These are phyloP conservation scores for Drosophila sordidula DNA, from an alignment of 2,888 invertebrate species.

Conservation along the genomic window DNA sequence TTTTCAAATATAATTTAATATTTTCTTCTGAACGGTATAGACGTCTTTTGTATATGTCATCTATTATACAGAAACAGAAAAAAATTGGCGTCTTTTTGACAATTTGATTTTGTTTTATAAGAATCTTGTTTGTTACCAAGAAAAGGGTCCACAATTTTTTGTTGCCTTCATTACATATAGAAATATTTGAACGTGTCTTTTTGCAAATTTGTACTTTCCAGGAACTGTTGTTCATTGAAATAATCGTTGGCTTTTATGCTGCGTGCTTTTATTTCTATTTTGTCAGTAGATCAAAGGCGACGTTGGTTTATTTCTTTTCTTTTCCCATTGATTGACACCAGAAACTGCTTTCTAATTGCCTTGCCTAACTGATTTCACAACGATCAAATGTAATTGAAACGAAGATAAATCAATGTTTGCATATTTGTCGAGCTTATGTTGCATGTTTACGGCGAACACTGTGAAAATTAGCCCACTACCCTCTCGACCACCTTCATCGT, in stretches of 20 bases:
- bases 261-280: not conserved
- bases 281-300: conserved; percentile 6
- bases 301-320: not conserved
- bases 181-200: not conserved
- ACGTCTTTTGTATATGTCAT: too few relatives aligned
- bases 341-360: conserved; percentile 13
- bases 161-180: not conserved
- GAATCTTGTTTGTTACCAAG: not conserved
- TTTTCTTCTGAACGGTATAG: not conserved
- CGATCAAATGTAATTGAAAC: conserved; percentile 7
- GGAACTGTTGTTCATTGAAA: conserved; percentile 2
- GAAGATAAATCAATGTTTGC: conserved; percentile 4
- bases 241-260: not conserved
- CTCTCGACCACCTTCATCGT: not conserved
- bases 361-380: conserved; percentile 10
- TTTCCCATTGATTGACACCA: not conserved
- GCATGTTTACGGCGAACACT: conserved; percentile 32
- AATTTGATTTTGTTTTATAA: conserved; percentile 10
- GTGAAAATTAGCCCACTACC: conserved; percentile 12
- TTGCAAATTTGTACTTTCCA: not conserved
- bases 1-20: too few relatives aligned
- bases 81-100: conserved; percentile 4
- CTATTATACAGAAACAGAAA: not conserved
- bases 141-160: conserved; percentile 2
- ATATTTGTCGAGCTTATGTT: not conserved